Base-by-base conservation (phyloP, 2,888 invertebrate genomes). In the Pelosia muscerda region DNA sequence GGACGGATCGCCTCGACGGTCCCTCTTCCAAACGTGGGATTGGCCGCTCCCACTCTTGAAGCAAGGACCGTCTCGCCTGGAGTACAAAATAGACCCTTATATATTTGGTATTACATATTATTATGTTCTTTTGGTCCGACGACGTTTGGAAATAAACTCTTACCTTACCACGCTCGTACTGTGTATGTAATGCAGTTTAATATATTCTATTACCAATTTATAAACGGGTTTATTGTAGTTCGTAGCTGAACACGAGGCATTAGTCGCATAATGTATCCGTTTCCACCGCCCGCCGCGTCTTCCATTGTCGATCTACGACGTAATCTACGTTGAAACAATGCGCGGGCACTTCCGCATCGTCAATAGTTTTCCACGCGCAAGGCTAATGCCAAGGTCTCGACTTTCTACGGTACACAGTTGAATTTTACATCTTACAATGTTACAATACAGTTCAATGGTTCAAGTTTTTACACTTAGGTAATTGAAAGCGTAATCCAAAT, bases 381-480 rank as follows among this genome's bases (percentile, higher is more conserved):
- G 92, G 93, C 89, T 93, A 93, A 88, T 91, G 94, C 90, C 93
- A 93, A 94, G 94, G 93, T 90, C 92, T 89, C 77, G 81, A 88
- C 93, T 93, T 94, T 94, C 93, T 91, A 92, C 81, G 79, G 79
- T 80, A 74, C 73, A 76, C 71, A 67, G 71, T 64, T 75, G 72
- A 69, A 75, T 72, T 74, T 75, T 75, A 70, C 42, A 42, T 42
- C n/a, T 22, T 64, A 75, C 57, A 71, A 66, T 38, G 25, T 26
- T 63, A 75, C 28, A 74, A 66, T 72, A 76, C 71, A 64, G 74
- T 74, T 72, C 60, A 71, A 63, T 56, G 62, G 63, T 65, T 53
- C n/a, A 65, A 49, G n/a, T 63, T 54, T 53, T 22, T 22, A 54
- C 13, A 26, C n/a, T 26, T 26, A 25, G 5, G 23, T 26, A 23